Base-by-base conservation (phyloP, 2,113 vertebrate species). In the Lipotes vexillifer region DNA sequence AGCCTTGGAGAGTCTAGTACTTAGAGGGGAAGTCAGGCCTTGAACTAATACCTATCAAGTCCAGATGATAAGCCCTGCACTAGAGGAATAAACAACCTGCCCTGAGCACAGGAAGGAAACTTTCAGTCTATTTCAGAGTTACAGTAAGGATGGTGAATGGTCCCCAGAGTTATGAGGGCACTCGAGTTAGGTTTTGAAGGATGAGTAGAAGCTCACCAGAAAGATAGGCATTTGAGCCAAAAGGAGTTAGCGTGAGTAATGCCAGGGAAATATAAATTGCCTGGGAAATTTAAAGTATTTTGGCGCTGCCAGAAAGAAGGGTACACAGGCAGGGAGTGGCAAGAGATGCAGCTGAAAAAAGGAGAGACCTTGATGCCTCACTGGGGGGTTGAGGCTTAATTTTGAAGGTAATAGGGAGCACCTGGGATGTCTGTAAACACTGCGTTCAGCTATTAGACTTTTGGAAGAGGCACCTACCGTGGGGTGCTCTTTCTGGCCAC, bases 161-260 rank as follows among this genome's bases (percentile, higher is more conserved):
- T 21, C 18, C 33, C 63, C 61, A 36, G 31, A 21, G 38, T 55
- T 59, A 74, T 2, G 38, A 36, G 71, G 29, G 12, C 31, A 41
- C 31, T 3, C 38, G 77, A 74, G 13, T 41, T 68, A 13, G 21
- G 27, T 93, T 91, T 93, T 83, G 41, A 94, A 87, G 69, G 29
- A 44, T 55, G 13, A 72, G 18, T 31, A 82, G 55, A 86, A 75
- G 33, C 27, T 81, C 65, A 81, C 33, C 18, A 88, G 83, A 65
- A 88, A 90, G 71, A 66, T 9, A 87, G 20, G 31, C 25, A 20
- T 33, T 14, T 17, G 29, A 85, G 27, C 21, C 59, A 12, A 52
- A n/a, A 71, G 11, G 5, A 29, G 14, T n/a, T 41, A 52, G n/a
- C 23, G 3, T 10, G 61, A 74, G 63, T 38, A 36, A 49, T 21